Conservation (phyloP, 2,888 invertebrate species). For the Drosophila siamana region DNA sequence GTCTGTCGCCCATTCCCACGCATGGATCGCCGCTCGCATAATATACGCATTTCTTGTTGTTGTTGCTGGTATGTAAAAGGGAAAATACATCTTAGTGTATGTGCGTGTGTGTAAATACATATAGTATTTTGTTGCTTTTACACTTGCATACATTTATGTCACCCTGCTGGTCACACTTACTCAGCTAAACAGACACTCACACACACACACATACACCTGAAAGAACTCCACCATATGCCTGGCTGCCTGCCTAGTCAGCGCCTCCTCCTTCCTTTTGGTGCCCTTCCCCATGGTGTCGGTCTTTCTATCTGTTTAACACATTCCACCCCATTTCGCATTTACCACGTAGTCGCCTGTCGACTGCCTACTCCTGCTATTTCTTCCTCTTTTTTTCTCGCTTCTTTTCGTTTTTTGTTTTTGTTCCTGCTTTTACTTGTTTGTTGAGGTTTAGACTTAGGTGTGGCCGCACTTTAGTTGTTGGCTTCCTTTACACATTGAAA, state of each 20-base stretch:
- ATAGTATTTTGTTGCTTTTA: constrained; percentile 54
- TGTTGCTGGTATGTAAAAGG: constrained; percentile 64
- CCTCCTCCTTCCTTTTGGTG: background rate
- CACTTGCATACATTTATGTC: constrained; percentile 59
- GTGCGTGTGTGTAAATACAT: constrained; percentile 23
- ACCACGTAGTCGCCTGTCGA: constrained; percentile 51
- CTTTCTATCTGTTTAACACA: constrained; percentile 67
- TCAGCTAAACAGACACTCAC: constrained; percentile 53
- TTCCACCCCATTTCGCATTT: constrained; percentile 74
- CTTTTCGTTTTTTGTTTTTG: constrained; percentile 51
- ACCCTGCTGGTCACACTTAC: constrained; percentile 62
- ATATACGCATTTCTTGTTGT: constrained; percentile 55
- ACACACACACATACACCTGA: constrained; percentile 66
- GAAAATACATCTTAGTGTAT: constrained; percentile 35
- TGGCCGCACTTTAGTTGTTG: constrained; percentile 69
- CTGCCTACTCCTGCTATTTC: constrained; percentile 45
- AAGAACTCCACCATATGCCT: constrained; percentile 73
- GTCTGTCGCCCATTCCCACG: constrained; percentile 59
- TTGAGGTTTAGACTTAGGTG: constrained; percentile 66
- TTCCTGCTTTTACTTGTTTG: constrained; percentile 56
- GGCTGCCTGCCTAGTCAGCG: constrained; percentile 27
- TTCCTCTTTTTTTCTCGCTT: constrained; percentile 21
- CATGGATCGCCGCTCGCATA: constrained; percentile 57
- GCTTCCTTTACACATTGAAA: constrained; percentile 62
- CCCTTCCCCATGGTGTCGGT: constrained; percentile 31